Base-by-base conservation (phyloP, 2,797 vertebrate species). In the Prunella strophiata region DNA sequence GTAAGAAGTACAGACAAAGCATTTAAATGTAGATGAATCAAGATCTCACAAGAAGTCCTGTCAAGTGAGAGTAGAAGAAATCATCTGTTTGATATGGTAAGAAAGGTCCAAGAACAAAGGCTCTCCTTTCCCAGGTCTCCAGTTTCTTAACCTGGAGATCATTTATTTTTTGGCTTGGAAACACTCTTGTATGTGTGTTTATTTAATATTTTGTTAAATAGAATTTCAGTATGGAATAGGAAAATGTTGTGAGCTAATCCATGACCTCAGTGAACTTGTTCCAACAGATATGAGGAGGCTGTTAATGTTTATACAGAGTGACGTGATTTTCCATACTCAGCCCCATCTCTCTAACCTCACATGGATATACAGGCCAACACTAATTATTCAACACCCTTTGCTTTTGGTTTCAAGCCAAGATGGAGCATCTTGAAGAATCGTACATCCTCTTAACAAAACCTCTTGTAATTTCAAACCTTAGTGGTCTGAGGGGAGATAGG, bases 241-340 rank as follows among this genome's bases (percentile, higher is more conserved):
- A 50, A 67, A 86, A 88, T 29, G 17, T 8, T 73, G 2, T 76
- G 84, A 93, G 87, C 81, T 95, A 96, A 95, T 87, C 79, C 52
- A 23, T 85, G 54, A 92, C 81, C 86, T 88, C 42, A 16, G 66
- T 15, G 7, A 50, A 71, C 50, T 81, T 89, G 42, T 63, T 89
- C 40, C 42, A 89, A 71, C 17, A 91, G 61, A 91, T 88, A 70
- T 36, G 52, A 85, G 45, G 21, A 83, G 93, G 58, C 50, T 94
- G 79, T 68, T 96, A 77, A 92, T 62, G 11, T 70, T 86, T 65
- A 78, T 52, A 72, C 20, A 71, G 57, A 79, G 45, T 74, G 70
- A 93, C 0, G 2, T 7, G 48, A 65, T 85, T 89, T 96, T 92
- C 66, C 52, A 47, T 54, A 55, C 25, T 61, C 32, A 59, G 14